Conservation (phyloP, 2,888 invertebrate genomes). For the Drosophila paranaensis region DNA sequence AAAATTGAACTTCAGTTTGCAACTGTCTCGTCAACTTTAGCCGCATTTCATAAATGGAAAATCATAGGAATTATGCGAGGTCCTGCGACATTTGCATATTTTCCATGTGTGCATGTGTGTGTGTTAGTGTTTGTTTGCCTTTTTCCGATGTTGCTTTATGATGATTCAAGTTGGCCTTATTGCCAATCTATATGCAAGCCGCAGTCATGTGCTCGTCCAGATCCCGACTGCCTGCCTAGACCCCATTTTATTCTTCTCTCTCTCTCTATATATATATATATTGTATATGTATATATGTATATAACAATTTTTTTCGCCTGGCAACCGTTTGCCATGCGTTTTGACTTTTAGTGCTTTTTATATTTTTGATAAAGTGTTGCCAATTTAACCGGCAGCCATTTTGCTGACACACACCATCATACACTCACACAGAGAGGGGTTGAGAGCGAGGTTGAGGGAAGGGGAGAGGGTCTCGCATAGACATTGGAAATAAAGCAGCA, state of each 20-base stretch:
- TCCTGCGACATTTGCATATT: slow-evolving; percentile 70
- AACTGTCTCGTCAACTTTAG: slow-evolving; percentile 53
- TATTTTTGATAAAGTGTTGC: slow-evolving; percentile 80
- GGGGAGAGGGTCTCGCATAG: slow-evolving; percentile 22
- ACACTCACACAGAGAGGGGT: background rate
- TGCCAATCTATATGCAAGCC: slow-evolving; percentile 76
- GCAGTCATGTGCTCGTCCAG: slow-evolving; percentile 42
- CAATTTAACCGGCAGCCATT: slow-evolving; percentile 78
- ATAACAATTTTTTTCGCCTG: slow-evolving; percentile 24
- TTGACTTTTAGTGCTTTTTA: slow-evolving; percentile 78
- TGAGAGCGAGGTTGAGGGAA: slow-evolving; percentile 3
- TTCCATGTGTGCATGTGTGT: slow-evolving; percentile 31
- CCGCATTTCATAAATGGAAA: slow-evolving; percentile 65
- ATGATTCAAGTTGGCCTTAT: slow-evolving; percentile 72
- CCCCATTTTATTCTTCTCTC: slow-evolving; percentile 29
- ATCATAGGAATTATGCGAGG: slow-evolving; percentile 69
- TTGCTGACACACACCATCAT: slow-evolving; percentile 48
- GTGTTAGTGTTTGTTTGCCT: slow-evolving; percentile 8
- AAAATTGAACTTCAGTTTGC: slow-evolving; percentile 40
- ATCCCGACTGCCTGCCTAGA: slow-evolving; percentile 29
- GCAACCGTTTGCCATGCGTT: slow-evolving; percentile 66
- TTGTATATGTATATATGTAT: slow-evolving; percentile 12
- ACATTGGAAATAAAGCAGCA: slow-evolving; percentile 59
- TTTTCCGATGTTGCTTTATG: slow-evolving; percentile 52
- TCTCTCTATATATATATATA: background rate